These are phyloP conservation scores for Probosciger aterrimus DNA, from an alignment of 2,113 vertebrate genomes.

Conservation along the genomic window DNA sequence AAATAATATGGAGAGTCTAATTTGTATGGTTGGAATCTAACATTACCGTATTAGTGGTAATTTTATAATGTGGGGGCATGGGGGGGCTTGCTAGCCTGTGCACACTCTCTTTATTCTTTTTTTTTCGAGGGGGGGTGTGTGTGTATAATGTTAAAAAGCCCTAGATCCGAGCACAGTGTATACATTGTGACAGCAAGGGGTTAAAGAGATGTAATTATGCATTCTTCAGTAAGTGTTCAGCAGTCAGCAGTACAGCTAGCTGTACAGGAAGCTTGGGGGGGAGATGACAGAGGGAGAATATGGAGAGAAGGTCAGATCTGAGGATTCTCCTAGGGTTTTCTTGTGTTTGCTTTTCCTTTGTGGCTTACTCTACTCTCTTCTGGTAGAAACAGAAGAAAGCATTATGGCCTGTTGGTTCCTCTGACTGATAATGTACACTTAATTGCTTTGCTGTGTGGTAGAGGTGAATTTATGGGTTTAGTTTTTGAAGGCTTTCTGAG, in stretches of 20 bases:
- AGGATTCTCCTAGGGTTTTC: constrained; percentile 46
- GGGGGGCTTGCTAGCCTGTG: background rate
- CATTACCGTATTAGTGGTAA: background rate
- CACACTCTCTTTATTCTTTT: background rate
- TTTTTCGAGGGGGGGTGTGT: background rate
- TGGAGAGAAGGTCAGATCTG: constrained; percentile 34
- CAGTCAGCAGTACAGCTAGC: constrained; percentile 35
- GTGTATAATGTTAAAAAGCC: background rate
- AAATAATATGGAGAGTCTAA: background rate
- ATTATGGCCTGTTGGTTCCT: background rate
- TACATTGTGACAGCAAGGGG: background rate
- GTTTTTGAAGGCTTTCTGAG: constrained; percentile 29
- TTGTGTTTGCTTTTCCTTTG: constrained; percentile 11
- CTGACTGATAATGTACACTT: background rate
- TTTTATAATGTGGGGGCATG: background rate
- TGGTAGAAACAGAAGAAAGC: background rate
- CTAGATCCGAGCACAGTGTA: background rate
- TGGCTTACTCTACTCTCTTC: background rate
- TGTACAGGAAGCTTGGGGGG: background rate
- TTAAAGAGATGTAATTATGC: constrained; percentile 44
- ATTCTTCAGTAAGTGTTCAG: constrained; percentile 31
- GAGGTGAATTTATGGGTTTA: constrained; percentile 28
- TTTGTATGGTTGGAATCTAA: background rate
- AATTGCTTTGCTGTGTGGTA: constrained; percentile 25
- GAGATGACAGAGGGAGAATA: background rate